Base-by-base conservation (phyloP, 2,888 invertebrate genomes). In the Cremastinae sp. region DNA sequence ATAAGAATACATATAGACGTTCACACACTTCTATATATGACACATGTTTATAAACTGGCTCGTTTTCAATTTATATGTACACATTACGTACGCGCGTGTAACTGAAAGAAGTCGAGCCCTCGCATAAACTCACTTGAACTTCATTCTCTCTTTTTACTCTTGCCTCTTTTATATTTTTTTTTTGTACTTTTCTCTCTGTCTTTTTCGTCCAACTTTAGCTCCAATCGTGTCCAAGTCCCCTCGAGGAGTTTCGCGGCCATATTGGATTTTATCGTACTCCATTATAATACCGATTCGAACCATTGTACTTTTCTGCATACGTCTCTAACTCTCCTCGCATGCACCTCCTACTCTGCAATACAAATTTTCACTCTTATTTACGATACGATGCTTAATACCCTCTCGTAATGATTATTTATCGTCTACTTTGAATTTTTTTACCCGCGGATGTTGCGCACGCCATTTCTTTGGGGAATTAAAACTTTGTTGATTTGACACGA, bases 371-470 rank as follows among this genome's bases (percentile, higher is more conserved):
- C 10, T 37, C 35, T 14, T 14, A 14, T 45, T 65, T 35, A 16
- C 64, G 41, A 75, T 66, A 71, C 71, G 61, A 66, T 41, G 65
- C 49, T 41, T 5, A 5, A 28, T 12, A 47, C 41, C 35, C 20
- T 55, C 35, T 61, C 61, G 41, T 71, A 75, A 75, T 66, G 39
- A 71, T 56, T 61, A 71, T 75, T 71, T 71, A 71, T 66, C 14
- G 45, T 58, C n/a, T 65, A 39, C 41, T 71, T 20, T 2, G 56
- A 22, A 12, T 56, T 28, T 5, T 28, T 45, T 47, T 62, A 37
- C 14, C 49, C 49, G 39, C 41, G 69, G 39, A 39, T 51, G 49
- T 37, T 10, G 41, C 51, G 51, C 59, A 51, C 51, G 59, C 41
- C 5, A 28, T 5, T n/a, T 28, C 28, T 28, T 28, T 28, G 28